These are phyloP conservation scores for Trissonchulus latispiculum DNA, from an alignment of 2,888 invertebrate species.

Conservation along the genomic window DNA sequence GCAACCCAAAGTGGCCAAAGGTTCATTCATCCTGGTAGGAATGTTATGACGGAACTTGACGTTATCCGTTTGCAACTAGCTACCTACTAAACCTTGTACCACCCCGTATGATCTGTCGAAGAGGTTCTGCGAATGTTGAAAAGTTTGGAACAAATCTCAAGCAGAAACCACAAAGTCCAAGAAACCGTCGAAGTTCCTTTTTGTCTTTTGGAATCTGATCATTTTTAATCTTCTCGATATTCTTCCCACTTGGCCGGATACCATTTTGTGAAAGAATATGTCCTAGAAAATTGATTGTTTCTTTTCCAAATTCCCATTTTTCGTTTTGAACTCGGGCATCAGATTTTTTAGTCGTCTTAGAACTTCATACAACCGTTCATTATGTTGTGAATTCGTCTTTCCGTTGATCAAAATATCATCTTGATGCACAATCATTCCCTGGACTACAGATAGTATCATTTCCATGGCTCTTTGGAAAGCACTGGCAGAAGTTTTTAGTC, in stretches of 20 bases:
- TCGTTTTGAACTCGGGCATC: background rate
- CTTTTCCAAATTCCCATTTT: background rate
- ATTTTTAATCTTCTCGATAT: background rate
- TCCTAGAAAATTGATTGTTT: background rate
- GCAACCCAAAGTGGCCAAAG: too few relatives aligned
- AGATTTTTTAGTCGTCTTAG: background rate
- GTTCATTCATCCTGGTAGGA: too few relatives aligned
- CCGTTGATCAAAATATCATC: background rate
- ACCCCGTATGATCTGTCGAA: too few relatives aligned
- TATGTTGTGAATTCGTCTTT: too few relatives aligned
- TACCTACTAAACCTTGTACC: too few relatives aligned
- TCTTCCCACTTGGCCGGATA: background rate
- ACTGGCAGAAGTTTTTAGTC: background rate
- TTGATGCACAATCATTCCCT: background rate
- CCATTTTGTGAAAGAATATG: background rate
- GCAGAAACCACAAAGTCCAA: background rate
- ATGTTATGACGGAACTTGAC: too few relatives aligned
- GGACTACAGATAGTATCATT: background rate
- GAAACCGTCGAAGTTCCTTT: background rate
- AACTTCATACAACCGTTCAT: too few relatives aligned
- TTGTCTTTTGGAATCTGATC: background rate
- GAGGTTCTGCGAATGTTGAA: background rate
- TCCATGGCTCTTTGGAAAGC: background rate
- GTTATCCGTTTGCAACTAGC: too few relatives aligned
- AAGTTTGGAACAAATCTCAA: background rate